Conservation (phyloP, 2,888 invertebrate genomes). For the Chydorus sphaericus region DNA sequence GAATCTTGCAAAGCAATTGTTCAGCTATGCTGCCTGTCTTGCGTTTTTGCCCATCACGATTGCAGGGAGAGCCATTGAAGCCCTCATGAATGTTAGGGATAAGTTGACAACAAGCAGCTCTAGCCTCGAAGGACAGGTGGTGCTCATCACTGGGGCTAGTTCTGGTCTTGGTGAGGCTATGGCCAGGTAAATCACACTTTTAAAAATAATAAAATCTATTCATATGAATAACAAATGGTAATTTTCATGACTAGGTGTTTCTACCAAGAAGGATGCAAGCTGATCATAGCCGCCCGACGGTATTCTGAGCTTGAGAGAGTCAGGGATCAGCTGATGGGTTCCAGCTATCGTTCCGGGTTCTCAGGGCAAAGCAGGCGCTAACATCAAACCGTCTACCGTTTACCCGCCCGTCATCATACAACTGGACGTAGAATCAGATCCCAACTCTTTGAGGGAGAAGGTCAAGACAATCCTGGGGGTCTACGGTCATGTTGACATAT, state of each 20-base stretch:
- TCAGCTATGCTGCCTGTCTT: not conserved
- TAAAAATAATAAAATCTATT: no score
- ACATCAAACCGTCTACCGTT: slow-evolving; percentile 30
- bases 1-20: not conserved
- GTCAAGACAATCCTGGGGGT: slow-evolving; percentile 49
- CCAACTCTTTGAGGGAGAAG: slow-evolving; percentile 44
- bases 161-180: slow-evolving; percentile 87
- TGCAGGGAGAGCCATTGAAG: not conserved
- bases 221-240: no score
- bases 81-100: not conserved
- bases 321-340: slow-evolving; percentile 42
- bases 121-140: slow-evolving; percentile 44
- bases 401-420: slow-evolving; percentile 56
- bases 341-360: not conserved
- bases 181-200: no score
- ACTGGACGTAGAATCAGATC: slow-evolving; percentile 60
- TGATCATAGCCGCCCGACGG: slow-evolving; percentile 70
- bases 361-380: no score
- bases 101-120: not conserved
- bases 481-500: slow-evolving; percentile 64
- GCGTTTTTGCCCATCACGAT: slow-evolving; percentile 1
- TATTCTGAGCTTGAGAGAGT: slow-evolving; percentile 65
- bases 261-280: slow-evolving; percentile 64
- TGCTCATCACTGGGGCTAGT: slow-evolving; percentile 87
- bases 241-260: no score